Conservation (phyloP, 2,113 vertebrate species). For the Rhipidura dahli region DNA sequence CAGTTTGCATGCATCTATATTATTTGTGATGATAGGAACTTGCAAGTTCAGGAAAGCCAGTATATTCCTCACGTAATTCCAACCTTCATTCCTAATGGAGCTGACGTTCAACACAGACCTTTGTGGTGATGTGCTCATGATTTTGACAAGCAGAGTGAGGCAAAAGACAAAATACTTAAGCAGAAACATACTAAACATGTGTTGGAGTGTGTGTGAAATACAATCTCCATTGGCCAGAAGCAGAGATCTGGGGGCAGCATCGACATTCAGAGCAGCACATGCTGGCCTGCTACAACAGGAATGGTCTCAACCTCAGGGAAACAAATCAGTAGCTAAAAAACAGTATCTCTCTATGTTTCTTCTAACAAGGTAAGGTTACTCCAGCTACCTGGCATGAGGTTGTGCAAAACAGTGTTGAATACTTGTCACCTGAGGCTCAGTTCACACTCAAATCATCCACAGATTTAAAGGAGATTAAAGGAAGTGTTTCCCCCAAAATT, state of each 20-base stretch:
- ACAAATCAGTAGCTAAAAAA: not conserved
- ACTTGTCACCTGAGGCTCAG: not conserved
- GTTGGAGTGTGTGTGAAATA: not conserved
- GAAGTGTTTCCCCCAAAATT: not conserved
- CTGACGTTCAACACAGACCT: not conserved
- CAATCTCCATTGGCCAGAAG: not conserved
- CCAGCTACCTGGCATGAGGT: not conserved
- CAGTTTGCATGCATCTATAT: not conserved
- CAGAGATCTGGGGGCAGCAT: not conserved
- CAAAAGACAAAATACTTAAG: not conserved
- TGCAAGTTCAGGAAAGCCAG: not conserved
- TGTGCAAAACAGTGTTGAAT: not conserved
- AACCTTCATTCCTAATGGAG: not conserved
- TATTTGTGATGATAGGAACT: not conserved
- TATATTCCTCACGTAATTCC: not conserved
- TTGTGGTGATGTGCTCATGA: not conserved
- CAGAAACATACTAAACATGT: not conserved
- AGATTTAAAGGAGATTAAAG: not conserved
- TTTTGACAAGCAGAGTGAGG: not conserved
- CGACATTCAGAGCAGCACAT: not conserved
- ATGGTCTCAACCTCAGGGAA: not conserved
- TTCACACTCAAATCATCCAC: not conserved
- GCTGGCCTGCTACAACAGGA: not conserved
- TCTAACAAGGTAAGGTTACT: not conserved
- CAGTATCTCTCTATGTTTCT: not conserved